Evolutionary conservation across 1,140 invertebrate species (phyloP).

Genomic region (Cotesia typhae): DNA sequence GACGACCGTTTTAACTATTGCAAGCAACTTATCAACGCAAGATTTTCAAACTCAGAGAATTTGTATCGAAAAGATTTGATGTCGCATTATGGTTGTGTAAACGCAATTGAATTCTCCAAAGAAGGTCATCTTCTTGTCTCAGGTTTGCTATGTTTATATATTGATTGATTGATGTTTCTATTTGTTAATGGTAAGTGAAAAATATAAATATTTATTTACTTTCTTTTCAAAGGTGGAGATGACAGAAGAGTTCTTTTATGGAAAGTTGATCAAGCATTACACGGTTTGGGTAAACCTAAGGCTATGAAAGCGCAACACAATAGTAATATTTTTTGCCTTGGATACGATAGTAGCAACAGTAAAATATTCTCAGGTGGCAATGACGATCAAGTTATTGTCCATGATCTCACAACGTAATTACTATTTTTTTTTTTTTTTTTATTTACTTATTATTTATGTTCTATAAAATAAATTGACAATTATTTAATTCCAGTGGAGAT

Average conservation of each 20-base stretch:
- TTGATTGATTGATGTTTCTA: constrained; percentile 21
- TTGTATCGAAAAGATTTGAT: constrained; percentile 86
- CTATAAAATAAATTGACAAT: neutral
- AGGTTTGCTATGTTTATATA: constrained; percentile 69
- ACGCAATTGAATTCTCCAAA: constrained; percentile 93
- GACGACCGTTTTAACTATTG: constrained; percentile 62
- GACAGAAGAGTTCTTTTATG: constrained; percentile 89
- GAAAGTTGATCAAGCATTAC: constrained; percentile 82
- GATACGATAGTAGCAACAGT: constrained; percentile 80
- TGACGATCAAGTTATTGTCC: constrained; percentile 92
- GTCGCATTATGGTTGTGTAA: constrained; percentile 94
- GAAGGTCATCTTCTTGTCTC: constrained; percentile 87
- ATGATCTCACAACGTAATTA: constrained; percentile 81
- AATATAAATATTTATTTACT: neutral
- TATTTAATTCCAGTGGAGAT: constrained; percentile 68
- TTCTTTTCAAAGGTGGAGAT: constrained; percentile 79
- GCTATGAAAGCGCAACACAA: constrained; percentile 84
- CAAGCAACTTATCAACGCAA: constrained; percentile 71
- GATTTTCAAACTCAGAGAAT: constrained; percentile 73
- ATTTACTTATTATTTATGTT: constrained; percentile 29
- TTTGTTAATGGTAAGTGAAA: constrained; percentile 3
- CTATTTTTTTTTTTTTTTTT: constrained; percentile 32
- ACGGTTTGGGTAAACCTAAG: constrained; percentile 70
- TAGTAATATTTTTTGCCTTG: constrained; percentile 94
- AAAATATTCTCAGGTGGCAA: constrained; percentile 93